Base-by-base conservation (phyloP, 1,140 invertebrate genomes). In the Paralvinella palmiformis region DNA sequence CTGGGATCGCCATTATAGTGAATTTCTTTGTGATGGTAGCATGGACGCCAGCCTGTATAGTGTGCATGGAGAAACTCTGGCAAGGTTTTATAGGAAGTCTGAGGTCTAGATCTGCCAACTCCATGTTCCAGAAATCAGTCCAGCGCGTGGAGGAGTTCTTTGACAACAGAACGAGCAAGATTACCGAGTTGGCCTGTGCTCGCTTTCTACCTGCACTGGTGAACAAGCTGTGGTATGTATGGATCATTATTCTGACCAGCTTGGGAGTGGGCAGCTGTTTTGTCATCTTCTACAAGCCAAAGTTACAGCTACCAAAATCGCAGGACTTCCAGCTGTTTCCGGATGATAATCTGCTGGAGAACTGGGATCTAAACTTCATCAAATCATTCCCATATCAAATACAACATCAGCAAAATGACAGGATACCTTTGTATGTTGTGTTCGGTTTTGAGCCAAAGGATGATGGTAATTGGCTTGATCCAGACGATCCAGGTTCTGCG, bases 1-100 rank as follows among this genome's bases (percentile, higher is more conserved):
- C 93, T 53, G 92, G 92, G 10, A 92, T 90, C 50, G 86, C 91
- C 33, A 88, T 96, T 44, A 82, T 95, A 52, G 86, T 88, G 24
- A 95, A 96, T 79, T 95, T 93, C 76, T 74, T 94, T 15, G 79
- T 97, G 32, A 93, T 93, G 86, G 82, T 95, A 10, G 90, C 89
- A 2, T 94, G 91, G 90, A 84, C 95, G 68, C 94, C 94, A 53
- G 90, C 91, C 0, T 85, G 86, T 65, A 85, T 94, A 27, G 85
- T 91, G 5, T 80, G 91, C 76, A 31, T 70, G 63, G 88, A 87
- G 65, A 10, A 13, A 10, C n/a, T 41, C n/a, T n/a, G n/a, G n/a
- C n/a, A n/a, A n/a, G 37, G n/a, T 41, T n/a, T 13, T 41, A 41
- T 13, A 10, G 10, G 37, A 13, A 13, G 37, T 41, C n/a, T 41